These are phyloP conservation scores for Octopus bimaculoides DNA, from an alignment of 1,140 invertebrate species.

Conservation along the genomic window DNA sequence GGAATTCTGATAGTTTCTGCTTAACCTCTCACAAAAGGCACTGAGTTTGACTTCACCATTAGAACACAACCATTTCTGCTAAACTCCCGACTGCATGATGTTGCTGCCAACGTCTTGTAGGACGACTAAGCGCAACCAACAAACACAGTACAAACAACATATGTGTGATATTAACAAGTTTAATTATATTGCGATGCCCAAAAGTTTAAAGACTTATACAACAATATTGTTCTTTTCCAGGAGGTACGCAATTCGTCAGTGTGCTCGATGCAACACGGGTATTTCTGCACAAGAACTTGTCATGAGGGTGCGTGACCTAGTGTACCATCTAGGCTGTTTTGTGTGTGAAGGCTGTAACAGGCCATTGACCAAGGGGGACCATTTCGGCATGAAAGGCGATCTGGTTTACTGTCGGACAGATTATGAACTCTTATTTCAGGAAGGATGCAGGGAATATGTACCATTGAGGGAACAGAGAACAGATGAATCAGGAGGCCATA, in stretches of 20 bases:
- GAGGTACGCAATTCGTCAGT: conserved; percentile 64
- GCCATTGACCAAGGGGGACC: conserved; percentile 67
- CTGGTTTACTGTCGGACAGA: conserved; percentile 57
- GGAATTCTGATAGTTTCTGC: no score
- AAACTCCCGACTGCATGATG: no score
- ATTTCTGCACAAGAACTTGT: conserved; percentile 77
- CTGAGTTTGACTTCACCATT: no score
- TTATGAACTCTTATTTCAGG: conserved; percentile 43
- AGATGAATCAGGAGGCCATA: conserved; percentile 8
- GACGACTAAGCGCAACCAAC: no score
- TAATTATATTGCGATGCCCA: no score
- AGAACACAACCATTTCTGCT: no score
- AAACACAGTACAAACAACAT: no score
- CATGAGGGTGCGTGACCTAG: conserved; percentile 54
- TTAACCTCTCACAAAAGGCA: no score
- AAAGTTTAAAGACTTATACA: no score
- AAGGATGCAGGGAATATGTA: conserved; percentile 13
- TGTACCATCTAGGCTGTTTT: conserved; percentile 45
- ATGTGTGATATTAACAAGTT: no score
- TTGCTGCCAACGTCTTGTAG: no score
- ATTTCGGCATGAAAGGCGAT: conserved; percentile 68
- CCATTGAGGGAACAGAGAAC: conserved; percentile 4
- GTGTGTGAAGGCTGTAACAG: conserved; percentile 65
- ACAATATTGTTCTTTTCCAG: conserved; percentile 30
- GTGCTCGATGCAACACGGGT: conserved; percentile 76